Evolutionary conservation across 2,888 invertebrate species (phyloP).

Genomic region (Drosophila tripunctata): DNA sequence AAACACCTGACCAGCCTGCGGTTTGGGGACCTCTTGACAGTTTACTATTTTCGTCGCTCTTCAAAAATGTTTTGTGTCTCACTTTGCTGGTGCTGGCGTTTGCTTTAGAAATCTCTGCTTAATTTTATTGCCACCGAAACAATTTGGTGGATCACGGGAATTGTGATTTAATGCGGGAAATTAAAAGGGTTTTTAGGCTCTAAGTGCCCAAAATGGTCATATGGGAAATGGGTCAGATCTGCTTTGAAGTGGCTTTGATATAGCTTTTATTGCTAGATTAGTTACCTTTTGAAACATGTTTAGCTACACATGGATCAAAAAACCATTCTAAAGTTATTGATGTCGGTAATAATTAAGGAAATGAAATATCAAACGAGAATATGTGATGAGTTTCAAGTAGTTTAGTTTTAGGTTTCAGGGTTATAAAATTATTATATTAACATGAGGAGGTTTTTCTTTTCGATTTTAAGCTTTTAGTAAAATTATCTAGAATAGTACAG

Average conservation of each 20-base stretch:
- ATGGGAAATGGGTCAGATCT: conserved; percentile 29
- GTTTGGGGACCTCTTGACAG: conserved; percentile 3
- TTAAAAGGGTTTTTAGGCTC: conserved; percentile 36
- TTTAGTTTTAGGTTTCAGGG: no score
- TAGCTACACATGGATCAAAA: no score
- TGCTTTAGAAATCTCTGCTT: conserved; percentile 23
- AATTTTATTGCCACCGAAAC: conserved; percentile 37
- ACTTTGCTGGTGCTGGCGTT: not conserved
- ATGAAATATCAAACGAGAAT: no score
- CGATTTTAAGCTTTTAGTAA: no score
- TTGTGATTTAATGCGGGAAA: conserved; percentile 48
- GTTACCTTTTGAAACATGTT: not conserved
- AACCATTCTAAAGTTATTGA: no score
- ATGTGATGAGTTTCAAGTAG: no score
- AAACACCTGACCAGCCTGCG: conserved; percentile 44
- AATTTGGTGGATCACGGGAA: not conserved
- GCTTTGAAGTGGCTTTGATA: not conserved
- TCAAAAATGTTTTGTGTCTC: conserved; percentile 22
- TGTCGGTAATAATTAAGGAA: no score
- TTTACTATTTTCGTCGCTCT: conserved; percentile 31
- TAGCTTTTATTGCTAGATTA: conserved; percentile 16
- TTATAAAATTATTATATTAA: no score
- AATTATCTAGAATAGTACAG: no score
- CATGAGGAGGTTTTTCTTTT: no score
- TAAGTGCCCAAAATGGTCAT: conserved; percentile 19